Evolutionary conservation across 1,140 invertebrate species (phyloP).

Genomic region (Bombus fervidus): DNA sequence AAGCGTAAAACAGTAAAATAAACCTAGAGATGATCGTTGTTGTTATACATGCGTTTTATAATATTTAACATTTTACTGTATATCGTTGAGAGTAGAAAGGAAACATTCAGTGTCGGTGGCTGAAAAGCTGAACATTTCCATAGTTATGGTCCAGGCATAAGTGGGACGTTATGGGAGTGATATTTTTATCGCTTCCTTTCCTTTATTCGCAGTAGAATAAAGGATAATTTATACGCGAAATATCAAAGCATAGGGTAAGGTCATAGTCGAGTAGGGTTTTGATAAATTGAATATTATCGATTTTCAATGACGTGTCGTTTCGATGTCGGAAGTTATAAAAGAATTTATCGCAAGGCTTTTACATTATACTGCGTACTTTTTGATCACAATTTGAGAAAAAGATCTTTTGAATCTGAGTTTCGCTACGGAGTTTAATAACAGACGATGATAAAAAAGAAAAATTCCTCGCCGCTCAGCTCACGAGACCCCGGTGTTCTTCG

Average conservation of each 20-base stretch:
- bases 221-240: neutral
- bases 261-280: neutral
- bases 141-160: no score
- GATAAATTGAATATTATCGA: neutral
- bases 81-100: no score
- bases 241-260: neutral
- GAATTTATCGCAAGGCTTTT: no score
- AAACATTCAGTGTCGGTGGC: no score
- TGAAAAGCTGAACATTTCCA: neutral
- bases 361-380: neutral
- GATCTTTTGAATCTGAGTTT: neutral
- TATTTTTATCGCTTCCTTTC: neutral
- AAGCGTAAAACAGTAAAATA: no score
- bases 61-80: no score
- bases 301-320: neutral
- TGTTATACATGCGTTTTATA: no score
- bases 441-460: neutral
- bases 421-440: neutral
- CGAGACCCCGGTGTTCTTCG: neutral
- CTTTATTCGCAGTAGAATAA: neutral
- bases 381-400: neutral
- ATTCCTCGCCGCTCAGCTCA: neutral
- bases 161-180: neutral
- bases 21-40: rapidly evolving
- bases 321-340: no score